These are phyloP conservation scores for Tenthredo mesomela DNA, from an alignment of 2,888 invertebrate genomes.

Conservation along the genomic window DNA sequence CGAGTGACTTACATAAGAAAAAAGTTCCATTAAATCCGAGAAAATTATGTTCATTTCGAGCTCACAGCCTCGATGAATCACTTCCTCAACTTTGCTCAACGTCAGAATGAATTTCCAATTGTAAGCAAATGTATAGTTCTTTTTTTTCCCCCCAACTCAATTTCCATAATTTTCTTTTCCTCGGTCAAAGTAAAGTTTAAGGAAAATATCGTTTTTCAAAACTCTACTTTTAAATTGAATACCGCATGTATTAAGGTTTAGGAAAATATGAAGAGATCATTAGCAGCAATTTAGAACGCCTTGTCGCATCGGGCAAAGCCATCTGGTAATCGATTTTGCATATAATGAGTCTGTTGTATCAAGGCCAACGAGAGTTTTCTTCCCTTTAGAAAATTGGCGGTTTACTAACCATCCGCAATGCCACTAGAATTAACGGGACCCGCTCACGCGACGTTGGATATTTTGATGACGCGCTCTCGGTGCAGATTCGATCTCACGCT, in stretches of 20 bases:
- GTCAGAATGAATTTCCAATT: not conserved
- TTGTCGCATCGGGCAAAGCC: not conserved
- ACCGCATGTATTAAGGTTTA: not conserved
- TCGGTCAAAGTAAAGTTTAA: not conserved
- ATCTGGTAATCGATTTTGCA: not conserved
- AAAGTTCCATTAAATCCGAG: conserved; percentile 2
- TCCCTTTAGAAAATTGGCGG: not conserved
- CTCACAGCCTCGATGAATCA: not conserved
- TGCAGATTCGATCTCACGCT: not conserved
- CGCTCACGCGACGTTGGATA: conserved; percentile 32
- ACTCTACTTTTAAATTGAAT: not conserved
- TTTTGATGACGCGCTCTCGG: not conserved
- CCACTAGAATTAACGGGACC: conserved; percentile 20
- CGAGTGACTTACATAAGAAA: not conserved
- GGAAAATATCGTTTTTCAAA: not conserved
- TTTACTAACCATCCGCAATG: not conserved
- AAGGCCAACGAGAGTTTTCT: not conserved
- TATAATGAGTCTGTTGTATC: not conserved
- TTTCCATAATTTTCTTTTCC: not conserved
- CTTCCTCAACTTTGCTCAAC: not conserved
- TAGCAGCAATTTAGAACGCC: not conserved
- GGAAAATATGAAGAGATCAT: not conserved
- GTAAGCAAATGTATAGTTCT: not conserved
- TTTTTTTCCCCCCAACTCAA: not conserved
- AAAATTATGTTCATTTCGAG: not conserved